Evolutionary conservation across 2,888 invertebrate genomes (phyloP).

Genomic region (Trachelus iudaicus): DNA sequence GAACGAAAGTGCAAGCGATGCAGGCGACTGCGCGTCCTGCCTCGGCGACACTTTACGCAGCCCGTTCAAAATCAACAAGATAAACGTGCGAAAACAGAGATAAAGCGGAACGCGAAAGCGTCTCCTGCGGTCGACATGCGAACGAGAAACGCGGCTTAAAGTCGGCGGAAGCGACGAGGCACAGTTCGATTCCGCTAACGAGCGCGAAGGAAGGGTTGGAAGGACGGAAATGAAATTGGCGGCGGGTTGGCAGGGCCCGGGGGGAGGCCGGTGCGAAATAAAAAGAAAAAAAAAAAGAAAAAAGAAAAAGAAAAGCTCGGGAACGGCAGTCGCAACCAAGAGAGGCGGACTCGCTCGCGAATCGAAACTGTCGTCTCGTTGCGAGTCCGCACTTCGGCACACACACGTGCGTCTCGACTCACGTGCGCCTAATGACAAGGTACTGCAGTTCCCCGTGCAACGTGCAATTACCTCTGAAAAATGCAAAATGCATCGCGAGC

Average conservation of each 20-base stretch:
- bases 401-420: slow-evolving; percentile 50
- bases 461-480: slow-evolving; percentile 59
- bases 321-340: too few species aligned
- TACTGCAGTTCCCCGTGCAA: slow-evolving; percentile 41
- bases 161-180: too few species aligned
- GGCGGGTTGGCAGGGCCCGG: too few species aligned
- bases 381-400: slow-evolving; percentile 7
- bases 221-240: too few species aligned
- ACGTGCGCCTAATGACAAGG: slow-evolving; percentile 62
- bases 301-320: too few species aligned
- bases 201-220: too few species aligned
- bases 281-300: too few species aligned
- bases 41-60: neutral
- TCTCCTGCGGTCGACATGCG: neutral
- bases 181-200: too few species aligned
- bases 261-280: too few species aligned
- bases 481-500: slow-evolving; percentile 50
- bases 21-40: neutral
- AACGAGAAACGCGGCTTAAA: neutral
- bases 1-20: too few species aligned
- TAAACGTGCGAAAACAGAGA: neutral
- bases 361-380: slow-evolving; percentile 26
- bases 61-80: neutral
- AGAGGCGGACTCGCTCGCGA: neutral
- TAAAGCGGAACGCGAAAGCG: neutral